phyloP scores from a whole-genome alignment of 1,140 invertebrate species.

The Whitmania pigra region DNA sequence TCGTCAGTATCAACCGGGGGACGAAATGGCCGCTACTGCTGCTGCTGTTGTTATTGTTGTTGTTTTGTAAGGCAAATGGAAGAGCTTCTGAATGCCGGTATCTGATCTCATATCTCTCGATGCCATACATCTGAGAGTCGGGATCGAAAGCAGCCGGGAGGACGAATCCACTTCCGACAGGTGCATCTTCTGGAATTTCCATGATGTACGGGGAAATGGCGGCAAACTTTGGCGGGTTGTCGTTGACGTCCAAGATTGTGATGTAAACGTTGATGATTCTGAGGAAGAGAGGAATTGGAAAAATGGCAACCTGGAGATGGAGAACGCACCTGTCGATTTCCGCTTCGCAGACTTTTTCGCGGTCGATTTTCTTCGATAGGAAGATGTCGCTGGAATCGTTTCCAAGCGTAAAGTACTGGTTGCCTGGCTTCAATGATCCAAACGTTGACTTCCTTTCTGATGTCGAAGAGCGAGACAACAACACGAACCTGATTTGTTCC shows the following conservation, averaged over 20 bases:
- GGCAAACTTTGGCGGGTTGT: conserved; percentile 22
- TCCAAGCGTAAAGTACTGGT: neutral
- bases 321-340: neutral
- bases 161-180: conserved; percentile 19
- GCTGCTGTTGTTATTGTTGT: neutral
- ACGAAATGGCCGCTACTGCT: neutral
- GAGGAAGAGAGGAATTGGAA: neutral
- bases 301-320: neutral
- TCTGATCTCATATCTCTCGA: conserved; percentile 8
- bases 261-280: conserved; percentile 1
- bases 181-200: conserved; percentile 20
- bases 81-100: neutral
- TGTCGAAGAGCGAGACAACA: too few species aligned
- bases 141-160: conserved; percentile 28
- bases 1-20: neutral
- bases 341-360: neutral
- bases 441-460: too few species aligned
- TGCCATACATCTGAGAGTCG: conserved; percentile 20
- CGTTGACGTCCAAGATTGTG: conserved; percentile 19
- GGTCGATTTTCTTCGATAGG: neutral
- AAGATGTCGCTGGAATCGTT: neutral
- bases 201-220: neutral
- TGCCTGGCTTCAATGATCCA: neutral
- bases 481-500: too few species aligned
- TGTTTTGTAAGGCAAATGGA: neutral